phyloP scores from a whole-genome alignment of 2,888 invertebrate genomes.

The Tupiocoris notatus region DNA sequence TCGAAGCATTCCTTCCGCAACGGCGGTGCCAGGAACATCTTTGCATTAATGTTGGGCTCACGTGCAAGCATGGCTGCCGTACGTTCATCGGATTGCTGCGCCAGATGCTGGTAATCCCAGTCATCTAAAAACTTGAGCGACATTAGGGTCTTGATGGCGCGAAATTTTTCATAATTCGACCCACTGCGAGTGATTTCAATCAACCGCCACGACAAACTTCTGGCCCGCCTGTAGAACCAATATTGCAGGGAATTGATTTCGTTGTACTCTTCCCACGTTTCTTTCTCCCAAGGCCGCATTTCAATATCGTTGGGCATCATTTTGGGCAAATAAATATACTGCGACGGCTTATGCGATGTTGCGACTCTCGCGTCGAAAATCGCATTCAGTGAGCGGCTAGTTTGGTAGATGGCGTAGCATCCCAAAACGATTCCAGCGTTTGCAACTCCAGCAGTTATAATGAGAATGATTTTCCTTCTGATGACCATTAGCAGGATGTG shows the following conservation, averaged over 20 bases:
- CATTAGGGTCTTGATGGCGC: not conserved
- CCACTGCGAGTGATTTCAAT: slow-evolving; percentile 2
- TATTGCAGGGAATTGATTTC: not conserved
- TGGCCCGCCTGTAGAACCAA: slow-evolving; percentile 11
- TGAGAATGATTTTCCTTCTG: too few relatives aligned
- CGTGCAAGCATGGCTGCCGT: slow-evolving; percentile 74
- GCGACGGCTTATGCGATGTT: not conserved
- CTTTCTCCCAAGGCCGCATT: slow-evolving; percentile 6
- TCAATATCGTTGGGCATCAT: not conserved
- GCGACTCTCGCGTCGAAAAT: not conserved
- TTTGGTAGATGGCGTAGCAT: slow-evolving; percentile 5
- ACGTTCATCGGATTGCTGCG: slow-evolving; percentile 73
- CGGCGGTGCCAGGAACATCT: slow-evolving; percentile 14
- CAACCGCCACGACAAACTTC: slow-evolving; percentile 16
- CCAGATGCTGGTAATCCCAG: slow-evolving; percentile 67
- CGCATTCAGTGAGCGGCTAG: not conserved
- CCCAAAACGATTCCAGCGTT: not conserved
- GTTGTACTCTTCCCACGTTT: not conserved
- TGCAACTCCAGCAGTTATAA: too few relatives aligned
- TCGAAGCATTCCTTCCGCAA: slow-evolving; percentile 19
- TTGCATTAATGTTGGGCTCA: not conserved
- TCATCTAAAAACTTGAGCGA: slow-evolving; percentile 50
- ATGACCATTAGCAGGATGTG: too few relatives aligned
- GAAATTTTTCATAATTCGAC: not conserved
- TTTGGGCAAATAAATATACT: slow-evolving; percentile 6